Conservation (phyloP, 53 echinoderm and acorn worm genomes). For the Apostichopus leukothele region DNA sequence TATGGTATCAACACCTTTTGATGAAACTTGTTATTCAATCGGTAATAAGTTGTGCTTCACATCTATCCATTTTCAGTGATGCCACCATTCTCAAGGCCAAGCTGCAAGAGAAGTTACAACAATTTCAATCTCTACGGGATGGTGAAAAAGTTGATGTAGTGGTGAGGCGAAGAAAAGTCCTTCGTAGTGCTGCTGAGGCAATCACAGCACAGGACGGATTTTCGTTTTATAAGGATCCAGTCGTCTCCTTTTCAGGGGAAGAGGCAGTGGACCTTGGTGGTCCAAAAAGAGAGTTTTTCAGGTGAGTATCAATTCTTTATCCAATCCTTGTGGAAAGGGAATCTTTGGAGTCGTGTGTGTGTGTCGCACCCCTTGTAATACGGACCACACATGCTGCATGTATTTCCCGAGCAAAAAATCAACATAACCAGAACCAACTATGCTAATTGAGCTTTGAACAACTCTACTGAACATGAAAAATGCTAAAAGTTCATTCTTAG, state of each 20-base stretch:
- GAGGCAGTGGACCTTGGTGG: slow-evolving; percentile 40
- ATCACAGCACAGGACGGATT: slow-evolving; percentile 5
- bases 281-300: slow-evolving; percentile 32
- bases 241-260: slow-evolving; percentile 18
- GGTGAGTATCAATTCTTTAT: not conserved
- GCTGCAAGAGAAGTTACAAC: not conserved
- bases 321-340: too few species aligned
- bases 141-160: not conserved
- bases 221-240: not conserved
- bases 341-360: too few species aligned
- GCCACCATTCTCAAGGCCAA: not conserved
- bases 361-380: too few species aligned
- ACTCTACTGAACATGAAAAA: too few species aligned
- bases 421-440: too few species aligned
- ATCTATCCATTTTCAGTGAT: not conserved
- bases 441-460: too few species aligned
- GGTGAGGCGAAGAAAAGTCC: not conserved
- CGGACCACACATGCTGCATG: too few species aligned
- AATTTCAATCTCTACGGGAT: not conserved
- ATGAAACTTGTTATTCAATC: too few species aligned
- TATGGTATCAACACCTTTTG: too few species aligned
- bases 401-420: too few species aligned
- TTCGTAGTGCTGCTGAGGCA: not conserved
- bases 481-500: too few species aligned
- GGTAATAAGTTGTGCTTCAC: too few species aligned